These are phyloP conservation scores for Fratercula arctica DNA, from an alignment of 2,797 vertebrate species.

Conservation along the genomic window DNA sequence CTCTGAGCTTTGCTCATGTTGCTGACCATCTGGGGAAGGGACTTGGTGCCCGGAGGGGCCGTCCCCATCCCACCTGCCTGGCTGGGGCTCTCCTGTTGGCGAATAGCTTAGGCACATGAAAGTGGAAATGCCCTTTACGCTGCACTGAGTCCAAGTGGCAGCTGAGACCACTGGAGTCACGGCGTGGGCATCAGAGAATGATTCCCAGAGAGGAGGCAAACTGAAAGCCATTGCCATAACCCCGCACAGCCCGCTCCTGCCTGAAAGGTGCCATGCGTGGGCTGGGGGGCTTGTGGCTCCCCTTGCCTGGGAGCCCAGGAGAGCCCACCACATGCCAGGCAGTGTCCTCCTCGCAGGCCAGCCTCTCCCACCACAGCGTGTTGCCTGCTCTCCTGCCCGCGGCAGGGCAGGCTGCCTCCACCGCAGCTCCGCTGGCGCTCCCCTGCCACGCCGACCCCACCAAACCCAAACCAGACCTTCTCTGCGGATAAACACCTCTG, in stretches of 20 bases:
- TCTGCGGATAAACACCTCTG: accelerated
- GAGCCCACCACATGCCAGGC: too few species aligned
- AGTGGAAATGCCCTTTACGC: not conserved
- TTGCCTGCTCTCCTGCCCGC: not conserved
- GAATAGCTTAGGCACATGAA: accelerated
- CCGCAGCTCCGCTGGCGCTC: not conserved
- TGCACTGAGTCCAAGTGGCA: not conserved
- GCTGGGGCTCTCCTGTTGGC: not conserved
- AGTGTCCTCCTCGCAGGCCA: not conserved
- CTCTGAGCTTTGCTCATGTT: not conserved
- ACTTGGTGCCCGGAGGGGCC: not conserved
- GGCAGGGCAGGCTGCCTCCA: not conserved
- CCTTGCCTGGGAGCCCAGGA: not conserved
- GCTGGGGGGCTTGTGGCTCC: not conserved
- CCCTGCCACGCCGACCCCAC: not conserved
- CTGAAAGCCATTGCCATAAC: not conserved
- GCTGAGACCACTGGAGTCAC: not conserved
- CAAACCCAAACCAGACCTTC: not conserved
- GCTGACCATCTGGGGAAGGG: not conserved
- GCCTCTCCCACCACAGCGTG: accelerated
- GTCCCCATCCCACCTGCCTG: not conserved
- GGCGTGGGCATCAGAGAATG: accelerated
- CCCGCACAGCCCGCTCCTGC: not conserved
- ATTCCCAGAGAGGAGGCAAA: not conserved
- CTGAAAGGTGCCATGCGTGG: accelerated